Evolutionary conservation across 2,113 vertebrate genomes (phyloP).

Genomic region (Lynx canadensis): DNA sequence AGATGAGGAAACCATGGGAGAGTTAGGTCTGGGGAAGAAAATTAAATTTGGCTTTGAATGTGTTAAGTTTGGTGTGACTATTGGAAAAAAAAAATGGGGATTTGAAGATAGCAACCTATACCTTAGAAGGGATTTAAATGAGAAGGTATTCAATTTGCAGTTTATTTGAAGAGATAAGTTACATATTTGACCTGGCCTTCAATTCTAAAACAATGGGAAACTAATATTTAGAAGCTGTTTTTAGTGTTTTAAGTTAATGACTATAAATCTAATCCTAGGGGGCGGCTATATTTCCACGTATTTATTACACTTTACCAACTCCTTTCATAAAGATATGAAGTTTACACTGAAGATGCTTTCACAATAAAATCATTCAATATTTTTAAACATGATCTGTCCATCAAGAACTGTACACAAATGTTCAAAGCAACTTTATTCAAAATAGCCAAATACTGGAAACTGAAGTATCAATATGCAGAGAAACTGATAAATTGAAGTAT

Average conservation of each 20-base stretch:
- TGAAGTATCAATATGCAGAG: background rate
- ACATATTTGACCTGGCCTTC: background rate
- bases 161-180: constrained; percentile 17
- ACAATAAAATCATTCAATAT: constrained; percentile 1
- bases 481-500: background rate
- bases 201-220: constrained; percentile 16
- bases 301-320: background rate
- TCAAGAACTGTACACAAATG: background rate
- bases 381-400: background rate
- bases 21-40: background rate
- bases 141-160: background rate
- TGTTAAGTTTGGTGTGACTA: background rate
- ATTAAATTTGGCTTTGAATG: background rate
- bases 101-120: background rate
- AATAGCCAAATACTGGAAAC: background rate
- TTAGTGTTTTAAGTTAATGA: background rate
- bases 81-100: background rate
- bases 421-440: background rate
- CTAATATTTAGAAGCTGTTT: background rate
- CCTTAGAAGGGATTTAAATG: background rate
- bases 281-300: background rate
- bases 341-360: background rate
- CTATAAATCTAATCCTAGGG: background rate
- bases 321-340: background rate
- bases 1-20: background rate